phyloP scores from a whole-genome alignment of 2,113 vertebrate species.

The human (Homo sapiens) region GRCh38 chr9:117286001-117286500 shows the following conservation, averaged over 20 bases:
- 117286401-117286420: no score
- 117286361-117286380: no score
- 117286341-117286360: not conserved
- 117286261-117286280: not conserved
- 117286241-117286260: not conserved
- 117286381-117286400: no score
- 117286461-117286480: no score
- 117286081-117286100: not conserved
- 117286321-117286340: not conserved
- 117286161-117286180: not conserved
- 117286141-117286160: not conserved
- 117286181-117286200: not conserved
- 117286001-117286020: slow-evolving; percentile 1
- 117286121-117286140: not conserved
- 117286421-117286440: no score
- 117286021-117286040: not conserved
- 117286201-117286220: not conserved
- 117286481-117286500: no score
- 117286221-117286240: not conserved
- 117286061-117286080: not conserved
- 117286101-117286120: not conserved
- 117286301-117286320: not conserved
- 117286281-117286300: not conserved
- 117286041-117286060: not conserved
- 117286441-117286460: no score